A percentile compares a stretch with the other conserved stretches of the same genome.
Conservation (phyloP, 2,113 vertebrate species). For the Barnardius zonarius region DNA sequence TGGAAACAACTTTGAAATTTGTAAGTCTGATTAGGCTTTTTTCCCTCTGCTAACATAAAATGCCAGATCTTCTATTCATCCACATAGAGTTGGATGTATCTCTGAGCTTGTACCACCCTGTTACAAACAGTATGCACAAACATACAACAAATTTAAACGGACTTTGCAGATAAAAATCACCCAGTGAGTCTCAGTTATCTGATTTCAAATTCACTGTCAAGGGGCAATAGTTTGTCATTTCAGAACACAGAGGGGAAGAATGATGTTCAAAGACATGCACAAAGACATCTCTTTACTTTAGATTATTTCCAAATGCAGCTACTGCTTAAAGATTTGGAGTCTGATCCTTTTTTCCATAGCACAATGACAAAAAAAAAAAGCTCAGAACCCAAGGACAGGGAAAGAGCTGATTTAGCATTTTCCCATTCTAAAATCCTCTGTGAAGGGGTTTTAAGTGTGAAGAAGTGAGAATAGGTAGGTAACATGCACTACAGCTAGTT, state of each 20-base stretch:
- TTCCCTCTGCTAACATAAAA: not conserved
- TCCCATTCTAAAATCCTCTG: slow-evolving; percentile 58
- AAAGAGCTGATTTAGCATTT: slow-evolving; percentile 62
- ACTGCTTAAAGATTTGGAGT: slow-evolving; percentile 59
- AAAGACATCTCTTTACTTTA: slow-evolving; percentile 49
- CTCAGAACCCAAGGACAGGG: slow-evolving; percentile 34
- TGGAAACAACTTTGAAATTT: not conserved
- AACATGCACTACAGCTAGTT: slow-evolving; percentile 2
- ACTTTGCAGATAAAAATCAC: slow-evolving; percentile 39
- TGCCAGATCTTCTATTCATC: not conserved
- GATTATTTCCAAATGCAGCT: slow-evolving; percentile 54
- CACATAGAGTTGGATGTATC: not conserved
- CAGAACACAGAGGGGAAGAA: slow-evolving; percentile 12
- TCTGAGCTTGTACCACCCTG: not conserved
- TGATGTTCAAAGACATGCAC: slow-evolving; percentile 16
- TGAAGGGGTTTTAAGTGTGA: slow-evolving; percentile 41
- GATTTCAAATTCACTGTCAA: slow-evolving; percentile 39
- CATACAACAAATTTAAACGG: not conserved
- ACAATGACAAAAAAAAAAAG: slow-evolving; percentile 41
- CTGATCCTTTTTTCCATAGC: slow-evolving; percentile 59
- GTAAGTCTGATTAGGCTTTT: not conserved
- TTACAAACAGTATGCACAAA: not conserved
- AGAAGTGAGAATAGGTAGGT: slow-evolving; percentile 29
- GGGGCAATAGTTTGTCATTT: slow-evolving; percentile 21
- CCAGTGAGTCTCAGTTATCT: slow-evolving; percentile 20